Percentiles rank a stretch among this genome's conserved stretches.
These are phyloP conservation scores for Colinus virginianus DNA, from an alignment of 2,113 vertebrate genomes.

Conservation along the genomic window DNA sequence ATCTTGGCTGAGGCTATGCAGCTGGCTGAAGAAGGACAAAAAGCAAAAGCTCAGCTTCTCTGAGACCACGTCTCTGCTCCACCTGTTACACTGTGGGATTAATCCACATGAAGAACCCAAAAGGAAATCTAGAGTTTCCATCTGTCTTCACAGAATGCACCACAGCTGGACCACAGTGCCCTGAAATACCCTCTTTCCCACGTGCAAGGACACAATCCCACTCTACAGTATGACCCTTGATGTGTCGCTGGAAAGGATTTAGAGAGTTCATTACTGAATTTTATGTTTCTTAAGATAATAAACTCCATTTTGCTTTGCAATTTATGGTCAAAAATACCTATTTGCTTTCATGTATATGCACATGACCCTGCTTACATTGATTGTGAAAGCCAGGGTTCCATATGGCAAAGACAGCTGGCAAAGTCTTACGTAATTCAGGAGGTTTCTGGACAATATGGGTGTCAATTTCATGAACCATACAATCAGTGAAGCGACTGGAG, in stretches of 20 bases:
- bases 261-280: not conserved
- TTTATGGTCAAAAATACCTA: not conserved
- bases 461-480: not conserved
- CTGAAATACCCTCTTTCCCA: not conserved
- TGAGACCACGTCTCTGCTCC: not conserved
- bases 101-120: rapidly evolving
- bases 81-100: rapidly evolving
- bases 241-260: not conserved
- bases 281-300: not conserved
- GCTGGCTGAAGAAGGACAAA: not conserved
- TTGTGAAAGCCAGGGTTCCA: not conserved
- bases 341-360: not conserved
- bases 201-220: not conserved
- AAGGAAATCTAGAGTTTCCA: not conserved
- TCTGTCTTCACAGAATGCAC: not conserved
- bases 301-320: not conserved
- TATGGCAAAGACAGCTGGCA: not conserved
- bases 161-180: not conserved
- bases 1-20: not conserved
- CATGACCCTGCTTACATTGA: not conserved
- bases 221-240: not conserved
- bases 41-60: not conserved
- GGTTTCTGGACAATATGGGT: not conserved
- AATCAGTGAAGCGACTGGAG: not conserved
- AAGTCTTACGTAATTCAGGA: not conserved